phyloP scores from a whole-genome alignment of 2,797 vertebrate species.

The Dallia pectoralis region DNA sequence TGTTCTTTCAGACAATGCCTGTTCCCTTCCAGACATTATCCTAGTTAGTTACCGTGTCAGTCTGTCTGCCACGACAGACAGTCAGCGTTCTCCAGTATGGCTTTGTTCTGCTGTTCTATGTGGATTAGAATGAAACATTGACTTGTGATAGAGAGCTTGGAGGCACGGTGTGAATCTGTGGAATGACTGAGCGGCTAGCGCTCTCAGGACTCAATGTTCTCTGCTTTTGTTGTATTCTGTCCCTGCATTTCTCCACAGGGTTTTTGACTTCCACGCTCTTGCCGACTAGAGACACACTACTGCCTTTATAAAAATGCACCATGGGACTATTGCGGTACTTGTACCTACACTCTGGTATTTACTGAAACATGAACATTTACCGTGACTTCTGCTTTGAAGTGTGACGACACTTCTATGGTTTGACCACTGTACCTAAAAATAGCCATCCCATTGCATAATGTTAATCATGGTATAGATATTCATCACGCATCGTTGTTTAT shows the following conservation, averaged over 20 bases:
- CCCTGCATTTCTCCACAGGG: slow-evolving; percentile 60
- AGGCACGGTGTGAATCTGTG: slow-evolving; percentile 50
- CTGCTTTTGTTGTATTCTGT: slow-evolving; percentile 61
- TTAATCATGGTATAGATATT: too few relatives aligned
- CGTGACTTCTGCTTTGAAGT: too few relatives aligned
- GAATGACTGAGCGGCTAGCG: slow-evolving; percentile 19
- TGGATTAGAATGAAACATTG: slow-evolving; percentile 57
- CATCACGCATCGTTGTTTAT: too few relatives aligned
- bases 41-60: slow-evolving; percentile 16
- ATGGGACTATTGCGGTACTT: neutral
- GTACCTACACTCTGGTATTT: too few relatives aligned
- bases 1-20: neutral
- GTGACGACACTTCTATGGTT: too few relatives aligned
- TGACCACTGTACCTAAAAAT: too few relatives aligned
- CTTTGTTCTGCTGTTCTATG: slow-evolving; percentile 42
- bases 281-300: neutral
- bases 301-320: neutral
- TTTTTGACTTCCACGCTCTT: slow-evolving; percentile 33
- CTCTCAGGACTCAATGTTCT: slow-evolving; percentile 51
- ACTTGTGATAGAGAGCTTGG: slow-evolving; percentile 61
- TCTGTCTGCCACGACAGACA: slow-evolving; percentile 9
- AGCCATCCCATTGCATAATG: too few relatives aligned
- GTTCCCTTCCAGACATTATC: slow-evolving; percentile 21
- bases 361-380: too few relatives aligned
- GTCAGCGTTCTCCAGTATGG: slow-evolving; percentile 32